These are phyloP conservation scores for Coleophora deauratella DNA, from an alignment of 2,888 invertebrate species.

Conservation along the genomic window DNA sequence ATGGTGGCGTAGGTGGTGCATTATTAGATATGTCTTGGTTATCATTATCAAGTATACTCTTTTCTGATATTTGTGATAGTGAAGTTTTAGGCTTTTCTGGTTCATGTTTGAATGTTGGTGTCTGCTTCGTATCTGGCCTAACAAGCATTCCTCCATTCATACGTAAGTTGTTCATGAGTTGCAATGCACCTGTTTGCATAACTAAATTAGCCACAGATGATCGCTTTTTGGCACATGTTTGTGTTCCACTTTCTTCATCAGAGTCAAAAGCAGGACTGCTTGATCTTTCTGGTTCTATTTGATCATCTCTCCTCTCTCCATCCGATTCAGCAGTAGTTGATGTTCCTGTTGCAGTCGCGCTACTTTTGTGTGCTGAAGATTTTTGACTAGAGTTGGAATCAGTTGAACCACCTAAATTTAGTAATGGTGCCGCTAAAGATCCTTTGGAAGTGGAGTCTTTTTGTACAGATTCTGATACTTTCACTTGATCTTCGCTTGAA, in stretches of 20 bases:
- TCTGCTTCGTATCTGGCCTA: conserved; percentile 51
- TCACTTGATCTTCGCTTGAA: conserved; percentile 81
- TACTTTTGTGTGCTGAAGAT: conserved; percentile 74
- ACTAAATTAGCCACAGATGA: conserved; percentile 80
- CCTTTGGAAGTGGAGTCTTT: conserved; percentile 56
- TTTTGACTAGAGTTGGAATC: conserved; percentile 77
- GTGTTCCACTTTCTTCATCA: conserved; percentile 88
- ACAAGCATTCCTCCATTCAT: conserved; percentile 71
- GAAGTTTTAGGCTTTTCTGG: conserved; percentile 53
- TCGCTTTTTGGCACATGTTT: conserved; percentile 73
- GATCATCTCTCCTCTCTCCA: conserved; percentile 62
- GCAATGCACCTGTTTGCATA: conserved; percentile 76
- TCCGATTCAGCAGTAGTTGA: conserved; percentile 71
- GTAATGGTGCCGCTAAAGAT: conserved; percentile 52
- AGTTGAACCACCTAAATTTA: conserved; percentile 60
- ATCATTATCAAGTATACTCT: conserved; percentile 77
- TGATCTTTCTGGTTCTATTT: conserved; percentile 82
- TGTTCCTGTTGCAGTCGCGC: conserved; percentile 72
- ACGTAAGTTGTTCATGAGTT: conserved; percentile 69
- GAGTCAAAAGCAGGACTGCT: conserved; percentile 96
- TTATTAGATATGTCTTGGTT: conserved; percentile 56
- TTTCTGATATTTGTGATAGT: conserved; percentile 78
- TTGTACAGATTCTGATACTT: conserved; percentile 54
- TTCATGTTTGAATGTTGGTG: conserved; percentile 48
- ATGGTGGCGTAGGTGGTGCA: conserved; percentile 40